Evolutionary conservation across 2,888 invertebrate genomes (phyloP).

Genomic region (Drosophila robusta): DNA sequence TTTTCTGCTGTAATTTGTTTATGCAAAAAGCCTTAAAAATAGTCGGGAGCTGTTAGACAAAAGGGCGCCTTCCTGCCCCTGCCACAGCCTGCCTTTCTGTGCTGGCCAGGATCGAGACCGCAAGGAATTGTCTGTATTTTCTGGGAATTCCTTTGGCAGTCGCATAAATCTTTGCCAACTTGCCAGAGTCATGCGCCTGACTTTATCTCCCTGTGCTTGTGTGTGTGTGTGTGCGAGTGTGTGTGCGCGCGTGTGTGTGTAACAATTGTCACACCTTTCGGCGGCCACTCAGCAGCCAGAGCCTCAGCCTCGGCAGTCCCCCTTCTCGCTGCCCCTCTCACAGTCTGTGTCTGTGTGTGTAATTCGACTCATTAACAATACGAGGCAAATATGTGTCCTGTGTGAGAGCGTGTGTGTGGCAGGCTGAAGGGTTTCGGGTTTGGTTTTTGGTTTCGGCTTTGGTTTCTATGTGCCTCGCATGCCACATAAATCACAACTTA

Average conservation of each 20-base stretch:
- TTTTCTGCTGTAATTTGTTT: conserved; percentile 39
- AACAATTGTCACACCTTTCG: conserved; percentile 82
- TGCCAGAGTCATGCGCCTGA: conserved; percentile 63
- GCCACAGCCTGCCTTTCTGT: background rate
- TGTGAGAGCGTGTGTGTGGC: conserved; percentile 56
- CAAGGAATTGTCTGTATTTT: conserved; percentile 73
- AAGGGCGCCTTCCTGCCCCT: conserved; percentile 9
- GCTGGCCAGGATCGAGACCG: conserved; percentile 46
- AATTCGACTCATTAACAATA: conserved; percentile 83
- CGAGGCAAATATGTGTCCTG: conserved; percentile 47
- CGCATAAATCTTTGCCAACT: conserved; percentile 77
- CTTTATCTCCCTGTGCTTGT: conserved; percentile 4
- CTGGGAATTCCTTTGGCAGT: conserved; percentile 67
- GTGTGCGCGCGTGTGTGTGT: conserved; percentile 42
- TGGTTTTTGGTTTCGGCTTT: conserved; percentile 29
- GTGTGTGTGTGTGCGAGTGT: conserved; percentile 6
- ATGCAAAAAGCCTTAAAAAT: conserved; percentile 54
- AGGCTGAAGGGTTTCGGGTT: conserved; percentile 63
- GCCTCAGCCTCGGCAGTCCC: conserved; percentile 2
- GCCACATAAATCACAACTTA: conserved; percentile 83
- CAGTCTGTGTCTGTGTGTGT: conserved; percentile 54
- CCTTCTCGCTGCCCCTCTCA: conserved; percentile 8
- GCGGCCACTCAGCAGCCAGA: conserved; percentile 73
- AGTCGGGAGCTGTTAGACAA: conserved; percentile 23
- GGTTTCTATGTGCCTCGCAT: conserved; percentile 51